phyloP scores from a whole-genome alignment of 2,888 invertebrate species.

The Pegoplata infirma region DNA sequence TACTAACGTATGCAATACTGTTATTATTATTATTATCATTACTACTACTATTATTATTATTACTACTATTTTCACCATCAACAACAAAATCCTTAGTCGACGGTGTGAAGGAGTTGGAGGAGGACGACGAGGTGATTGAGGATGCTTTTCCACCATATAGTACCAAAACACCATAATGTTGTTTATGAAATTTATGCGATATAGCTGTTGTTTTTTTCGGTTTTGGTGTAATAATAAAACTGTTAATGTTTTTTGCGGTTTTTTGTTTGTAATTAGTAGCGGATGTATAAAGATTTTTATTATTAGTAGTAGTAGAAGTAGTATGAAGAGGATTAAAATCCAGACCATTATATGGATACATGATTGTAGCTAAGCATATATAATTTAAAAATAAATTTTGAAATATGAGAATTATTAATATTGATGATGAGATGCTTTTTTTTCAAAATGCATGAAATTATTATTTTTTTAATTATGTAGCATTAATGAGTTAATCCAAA shows the following conservation, averaged over 20 bases:
- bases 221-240: constrained; percentile 50
- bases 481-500: no score
- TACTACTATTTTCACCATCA: constrained; percentile 56
- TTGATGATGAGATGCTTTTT: no score
- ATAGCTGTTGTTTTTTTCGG: constrained; percentile 32
- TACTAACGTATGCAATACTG: constrained; percentile 62
- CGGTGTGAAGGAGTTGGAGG: neutral
- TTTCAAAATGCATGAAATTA: neutral
- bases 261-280: constrained; percentile 54
- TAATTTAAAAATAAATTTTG: neutral
- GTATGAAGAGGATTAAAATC: constrained; percentile 34
- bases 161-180: constrained; percentile 23
- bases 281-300: constrained; percentile 51
- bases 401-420: neutral
- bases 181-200: constrained; percentile 47
- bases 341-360: constrained; percentile 45
- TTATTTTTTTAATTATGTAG: neutral
- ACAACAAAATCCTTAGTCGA: constrained; percentile 57
- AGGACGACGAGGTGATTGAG: constrained; percentile 48
- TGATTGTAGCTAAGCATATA: constrained; percentile 42
- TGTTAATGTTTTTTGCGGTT: constrained; percentile 46
- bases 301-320: constrained; percentile 29
- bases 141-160: constrained; percentile 37
- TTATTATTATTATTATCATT: constrained; percentile 56
- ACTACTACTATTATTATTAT: no score